Base-by-base conservation (phyloP, 2,888 invertebrate species). In the Campoletis raptor region DNA sequence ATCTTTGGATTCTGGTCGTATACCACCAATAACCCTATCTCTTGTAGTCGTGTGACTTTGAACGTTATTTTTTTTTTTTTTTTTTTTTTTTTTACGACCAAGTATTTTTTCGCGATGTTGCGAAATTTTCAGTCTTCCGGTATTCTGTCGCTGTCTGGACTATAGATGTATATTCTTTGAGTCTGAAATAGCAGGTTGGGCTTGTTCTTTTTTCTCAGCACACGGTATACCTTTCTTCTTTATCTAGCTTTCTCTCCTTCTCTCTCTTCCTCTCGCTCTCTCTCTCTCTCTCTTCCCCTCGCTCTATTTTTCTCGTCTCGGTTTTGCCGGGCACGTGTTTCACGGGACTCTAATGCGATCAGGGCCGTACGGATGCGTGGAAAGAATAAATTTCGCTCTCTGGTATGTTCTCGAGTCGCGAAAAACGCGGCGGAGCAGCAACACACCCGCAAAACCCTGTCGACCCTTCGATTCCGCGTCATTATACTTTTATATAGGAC, bases 261-360 rank as follows among this genome's bases (percentile, higher is more conserved):
- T 48, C 36, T 64, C 24, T 69, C 21, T 76, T 42, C 15, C 52
- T 45, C 37, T 70, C 54, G 40, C 66, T 36, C 45, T 40, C 74
- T n/a, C 52, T 45, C 37, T 70, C 54, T 48, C 66, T 36, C 45
- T 40, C 74, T 74, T n/a, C 66, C 66, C 64, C 45, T 80, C 81
- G 79, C 57, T 72, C 57, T 70, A 70, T 79, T 69, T 54, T 24
- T 74, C 73, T 54, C 78, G 52, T 89, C 89, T 87, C 82, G 76
- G 82, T 76, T 76, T 78, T 84, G 81, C 81, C 73, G 73, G 73
- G 72, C 73, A 88, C 89, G 80, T 66, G 81, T 86, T 83, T 77
- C 40, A 74, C 76, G 64, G 81, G 85, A 77, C 86, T 88, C 89
- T 92, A 92, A 92, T 92, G 89, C 91, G 91, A 92, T 92, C 92